Base-by-base conservation (phyloP, 1,140 invertebrate genomes). In the Scaptomyza pallida region DNA sequence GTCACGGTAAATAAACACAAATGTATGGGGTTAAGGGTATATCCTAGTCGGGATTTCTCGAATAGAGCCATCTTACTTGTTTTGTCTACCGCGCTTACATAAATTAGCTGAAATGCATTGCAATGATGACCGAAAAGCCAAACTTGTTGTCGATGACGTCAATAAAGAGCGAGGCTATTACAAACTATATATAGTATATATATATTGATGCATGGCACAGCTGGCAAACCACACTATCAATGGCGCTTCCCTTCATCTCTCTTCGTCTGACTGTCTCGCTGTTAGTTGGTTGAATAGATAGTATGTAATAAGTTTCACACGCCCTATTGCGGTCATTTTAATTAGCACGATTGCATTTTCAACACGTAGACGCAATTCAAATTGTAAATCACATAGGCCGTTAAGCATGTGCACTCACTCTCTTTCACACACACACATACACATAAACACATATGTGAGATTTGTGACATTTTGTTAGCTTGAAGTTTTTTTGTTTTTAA, bases 291-390 rank as follows among this genome's bases (percentile, higher is more conserved):
- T 30, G 26, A 30, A 30, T 6, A 30, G 26, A 30, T 30, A 30
- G 9, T 60, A 48, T 73, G 67, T 70, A 77, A 85, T 85, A 81
- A 81, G 26, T 85, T 86, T 85, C 77, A 75, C 81, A 85, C 82
- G 82, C 74, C 63, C 78, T 69, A 74, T 75, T 78, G 82, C 82
- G 82, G 82, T 88, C 78, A 74, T 69, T 88, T 82, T 89, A 88
- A 88, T 88, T 88, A 89, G 72, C 82, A 70, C 74, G 82, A 86
- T 82, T 88, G 82, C 78, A 86, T 88, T 82, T 85, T 78, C 74
- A 75, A 82, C 82, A 86, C 82, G 82, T 86, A 61, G 50, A 67
- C 59, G 72, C 78, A 77, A 81, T 88, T 88, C 75, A 48, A 71
- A 81, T 69, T 69, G 82, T 88, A 86, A 86, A 80, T 85, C 81